Conservation (phyloP, 1,140 invertebrate genomes). For the Camponotus pennsylvanicus region DNA sequence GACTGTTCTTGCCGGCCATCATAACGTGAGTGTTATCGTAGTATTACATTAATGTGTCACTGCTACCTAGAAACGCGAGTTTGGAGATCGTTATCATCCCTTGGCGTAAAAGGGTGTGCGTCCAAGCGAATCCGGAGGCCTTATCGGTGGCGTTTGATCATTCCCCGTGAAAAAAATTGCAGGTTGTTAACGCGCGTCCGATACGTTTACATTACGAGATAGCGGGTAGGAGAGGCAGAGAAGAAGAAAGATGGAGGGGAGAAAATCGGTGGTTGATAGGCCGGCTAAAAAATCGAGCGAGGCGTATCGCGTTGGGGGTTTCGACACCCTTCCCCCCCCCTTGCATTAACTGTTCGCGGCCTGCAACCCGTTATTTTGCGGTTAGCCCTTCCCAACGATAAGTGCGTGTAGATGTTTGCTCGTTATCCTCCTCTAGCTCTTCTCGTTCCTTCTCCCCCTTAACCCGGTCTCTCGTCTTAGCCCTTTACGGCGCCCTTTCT, state of each 20-base stretch:
- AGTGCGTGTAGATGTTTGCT: conserved; percentile 54
- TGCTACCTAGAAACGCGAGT: conserved; percentile 43
- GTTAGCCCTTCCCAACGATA: conserved; percentile 77
- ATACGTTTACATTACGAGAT: conserved; percentile 73
- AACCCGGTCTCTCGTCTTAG: not conserved
- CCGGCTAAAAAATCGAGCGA: conserved; percentile 52
- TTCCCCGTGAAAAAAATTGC: conserved; percentile 71
- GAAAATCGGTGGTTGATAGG: conserved; percentile 45
- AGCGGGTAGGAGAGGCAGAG: not conserved
- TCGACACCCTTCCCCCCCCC: conserved; percentile 7
- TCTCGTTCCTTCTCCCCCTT: not conserved
- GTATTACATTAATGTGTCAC: conserved; percentile 31
- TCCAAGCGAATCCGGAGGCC: conserved; percentile 40
- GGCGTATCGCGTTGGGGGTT: conserved; percentile 50
- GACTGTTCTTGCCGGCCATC: conserved; percentile 17
- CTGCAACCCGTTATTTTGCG: conserved; percentile 80
- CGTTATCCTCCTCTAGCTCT: conserved; percentile 43
- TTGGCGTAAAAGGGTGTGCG: conserved; percentile 53
- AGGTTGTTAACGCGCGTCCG: conserved; percentile 73
- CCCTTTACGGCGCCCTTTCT: conserved; percentile 47
- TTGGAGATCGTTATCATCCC: conserved; percentile 60
- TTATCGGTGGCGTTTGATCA: conserved; percentile 70
- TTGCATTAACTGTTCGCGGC: conserved; percentile 69
- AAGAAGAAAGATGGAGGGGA: not conserved
- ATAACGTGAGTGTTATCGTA: conserved; percentile 39